A percentile compares a stretch with the other conserved stretches of the same genome.
Evolutionary conservation across 2,113 vertebrate species (phyloP).

Genomic region (Macquaria ambigua): DNA sequence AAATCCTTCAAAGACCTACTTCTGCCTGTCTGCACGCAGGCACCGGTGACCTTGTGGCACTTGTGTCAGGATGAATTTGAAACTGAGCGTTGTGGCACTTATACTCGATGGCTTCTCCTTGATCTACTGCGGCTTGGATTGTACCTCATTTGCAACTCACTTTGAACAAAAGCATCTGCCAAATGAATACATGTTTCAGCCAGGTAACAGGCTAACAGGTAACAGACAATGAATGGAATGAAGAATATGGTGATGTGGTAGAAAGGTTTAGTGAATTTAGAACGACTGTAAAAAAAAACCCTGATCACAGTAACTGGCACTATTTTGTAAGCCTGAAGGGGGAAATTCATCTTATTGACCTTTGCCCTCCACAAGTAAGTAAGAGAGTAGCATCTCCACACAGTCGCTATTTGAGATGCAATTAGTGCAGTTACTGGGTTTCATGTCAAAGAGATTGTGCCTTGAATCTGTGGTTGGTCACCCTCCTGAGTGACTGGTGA

Average conservation of each 20-base stretch:
- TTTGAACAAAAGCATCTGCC: not conserved
- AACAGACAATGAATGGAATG: not conserved
- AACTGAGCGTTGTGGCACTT: not conserved
- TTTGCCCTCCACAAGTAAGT: not conserved
- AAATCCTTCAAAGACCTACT: not conserved
- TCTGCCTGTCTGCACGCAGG: not conserved
- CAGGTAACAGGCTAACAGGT: not conserved
- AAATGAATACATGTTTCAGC: not conserved
- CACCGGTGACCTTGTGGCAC: not conserved
- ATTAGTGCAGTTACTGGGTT: not conserved
- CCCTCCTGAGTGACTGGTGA: not conserved
- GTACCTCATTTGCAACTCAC: too few relatives aligned
- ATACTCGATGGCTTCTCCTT: too few relatives aligned
- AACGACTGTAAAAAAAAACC: too few relatives aligned
- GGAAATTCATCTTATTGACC: not conserved
- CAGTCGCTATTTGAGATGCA: not conserved
- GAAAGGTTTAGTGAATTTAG: not conserved
- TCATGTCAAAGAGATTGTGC: not conserved
- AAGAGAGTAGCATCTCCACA: not conserved
- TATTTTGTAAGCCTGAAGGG: not conserved
- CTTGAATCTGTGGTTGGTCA: not conserved
- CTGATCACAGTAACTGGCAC: not conserved
- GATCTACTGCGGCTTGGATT: not conserved
- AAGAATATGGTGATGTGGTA: not conserved
- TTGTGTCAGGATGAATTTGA: not conserved